These are phyloP conservation scores for Helobdella robusta DNA, from an alignment of 2,888 invertebrate genomes.

Conservation along the genomic window DNA sequence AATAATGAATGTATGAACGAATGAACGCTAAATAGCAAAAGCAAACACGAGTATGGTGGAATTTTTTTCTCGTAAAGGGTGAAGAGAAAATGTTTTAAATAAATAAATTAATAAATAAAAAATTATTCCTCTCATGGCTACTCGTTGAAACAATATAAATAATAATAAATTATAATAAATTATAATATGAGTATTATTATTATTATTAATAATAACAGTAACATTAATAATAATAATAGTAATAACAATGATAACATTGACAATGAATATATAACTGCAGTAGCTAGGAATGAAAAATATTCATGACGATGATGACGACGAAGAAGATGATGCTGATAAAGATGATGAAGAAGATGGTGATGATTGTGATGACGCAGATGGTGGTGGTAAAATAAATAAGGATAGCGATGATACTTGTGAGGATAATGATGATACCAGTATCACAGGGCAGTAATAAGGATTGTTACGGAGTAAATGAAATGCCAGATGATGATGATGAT, in stretches of 20 bases:
- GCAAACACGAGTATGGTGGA: too few species aligned
- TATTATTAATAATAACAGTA: too few species aligned
- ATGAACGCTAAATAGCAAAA: too few species aligned
- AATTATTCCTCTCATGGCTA: too few species aligned
- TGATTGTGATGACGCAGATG: neutral
- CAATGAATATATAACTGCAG: neutral
- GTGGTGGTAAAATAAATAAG: neutral
- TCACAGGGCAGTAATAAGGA: conserved; percentile 14
- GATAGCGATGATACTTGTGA: neutral
- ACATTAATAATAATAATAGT: conserved; percentile 18
- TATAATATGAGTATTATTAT: too few species aligned
- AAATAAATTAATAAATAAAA: too few species aligned
- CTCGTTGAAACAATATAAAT: too few species aligned
- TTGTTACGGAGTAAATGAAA: neutral
- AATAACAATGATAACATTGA: conserved; percentile 10
- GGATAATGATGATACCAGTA: conserved; percentile 13
- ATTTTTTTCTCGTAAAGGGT: too few species aligned
- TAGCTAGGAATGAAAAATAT: neutral
- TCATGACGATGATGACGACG: neutral
- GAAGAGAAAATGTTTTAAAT: too few species aligned
- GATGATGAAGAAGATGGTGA: conserved; percentile 7
- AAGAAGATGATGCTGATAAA: neutral
- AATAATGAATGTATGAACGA: too few species aligned
- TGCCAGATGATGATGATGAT: conserved; percentile 17
- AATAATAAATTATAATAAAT: too few species aligned